Conservation (phyloP, 2,113 vertebrate species). For the Azemiops feae region DNA sequence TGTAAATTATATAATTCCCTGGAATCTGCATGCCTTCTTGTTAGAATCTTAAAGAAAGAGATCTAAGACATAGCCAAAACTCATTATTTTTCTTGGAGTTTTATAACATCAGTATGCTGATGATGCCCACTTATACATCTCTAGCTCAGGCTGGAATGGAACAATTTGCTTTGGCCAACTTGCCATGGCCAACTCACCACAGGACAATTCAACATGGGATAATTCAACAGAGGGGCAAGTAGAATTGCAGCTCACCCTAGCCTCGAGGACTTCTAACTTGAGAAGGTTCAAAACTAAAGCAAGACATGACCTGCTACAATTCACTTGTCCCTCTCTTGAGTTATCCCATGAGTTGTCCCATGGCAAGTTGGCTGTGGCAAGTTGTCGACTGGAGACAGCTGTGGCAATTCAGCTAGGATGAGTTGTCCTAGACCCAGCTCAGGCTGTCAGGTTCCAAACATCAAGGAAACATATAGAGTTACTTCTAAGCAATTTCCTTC, state of each 20-base stretch:
- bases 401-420: not conserved
- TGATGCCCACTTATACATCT: not conserved
- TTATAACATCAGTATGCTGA: not conserved
- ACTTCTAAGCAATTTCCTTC: too few relatives aligned
- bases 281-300: not conserved
- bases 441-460: not conserved
- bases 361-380: not conserved
- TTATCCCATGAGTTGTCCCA: not conserved
- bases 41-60: not conserved
- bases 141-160: not conserved
- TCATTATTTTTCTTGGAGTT: not conserved
- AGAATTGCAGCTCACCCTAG: not conserved
- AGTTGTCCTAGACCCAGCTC: not conserved
- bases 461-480: too few relatives aligned
- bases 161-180: not conserved
- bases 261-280: not conserved
- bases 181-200: not conserved
- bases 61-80: not conserved
- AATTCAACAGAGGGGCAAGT: not conserved
- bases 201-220: not conserved
- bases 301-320: not conserved
- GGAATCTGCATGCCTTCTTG: not conserved
- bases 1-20: not conserved
- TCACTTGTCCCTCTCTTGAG: not conserved
- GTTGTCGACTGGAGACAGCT: too few relatives aligned